Evolutionary conservation across 2,888 invertebrate genomes (phyloP).

Genomic region (Morpho deidamia): DNA sequence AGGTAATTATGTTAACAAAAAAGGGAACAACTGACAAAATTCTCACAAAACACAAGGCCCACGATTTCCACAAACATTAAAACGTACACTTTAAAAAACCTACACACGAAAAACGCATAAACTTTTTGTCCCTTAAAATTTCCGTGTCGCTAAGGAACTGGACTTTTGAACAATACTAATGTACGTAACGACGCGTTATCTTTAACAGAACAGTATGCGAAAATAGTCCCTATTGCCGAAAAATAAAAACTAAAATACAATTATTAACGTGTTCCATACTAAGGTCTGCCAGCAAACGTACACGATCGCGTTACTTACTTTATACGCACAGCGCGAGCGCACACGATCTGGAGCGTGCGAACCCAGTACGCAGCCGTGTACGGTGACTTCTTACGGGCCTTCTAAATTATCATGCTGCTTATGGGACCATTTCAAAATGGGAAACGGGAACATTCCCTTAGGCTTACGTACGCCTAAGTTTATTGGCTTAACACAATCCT

Average conservation of each 20-base stretch:
- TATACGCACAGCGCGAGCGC: conserved; percentile 32
- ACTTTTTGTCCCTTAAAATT: conserved; percentile 17
- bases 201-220: background rate
- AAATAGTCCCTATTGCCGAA: background rate
- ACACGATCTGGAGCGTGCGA: conserved; percentile 55
- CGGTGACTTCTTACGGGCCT: conserved; percentile 22
- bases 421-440: conserved; percentile 23
- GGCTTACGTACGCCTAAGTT: conserved; percentile 6
- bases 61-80: conserved; percentile 1
- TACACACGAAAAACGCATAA: conserved; percentile 28
- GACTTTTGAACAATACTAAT: conserved; percentile 2
- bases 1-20: too few relatives aligned
- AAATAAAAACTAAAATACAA: background rate
- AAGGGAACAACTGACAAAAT: too few relatives aligned
- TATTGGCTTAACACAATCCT: too few relatives aligned
- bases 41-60: conserved; percentile 1
- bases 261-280: background rate
- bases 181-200: background rate
- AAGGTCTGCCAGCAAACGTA: conserved; percentile 1
- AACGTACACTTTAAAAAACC: conserved; percentile 28
- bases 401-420: conserved; percentile 30
- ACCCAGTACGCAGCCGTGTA: conserved; percentile 26
- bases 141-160: conserved; percentile 21
- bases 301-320: conserved; percentile 15
- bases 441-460: conserved; percentile 30